Conservation (phyloP, 2,113 vertebrate species). For the Orthonyx spaldingii region DNA sequence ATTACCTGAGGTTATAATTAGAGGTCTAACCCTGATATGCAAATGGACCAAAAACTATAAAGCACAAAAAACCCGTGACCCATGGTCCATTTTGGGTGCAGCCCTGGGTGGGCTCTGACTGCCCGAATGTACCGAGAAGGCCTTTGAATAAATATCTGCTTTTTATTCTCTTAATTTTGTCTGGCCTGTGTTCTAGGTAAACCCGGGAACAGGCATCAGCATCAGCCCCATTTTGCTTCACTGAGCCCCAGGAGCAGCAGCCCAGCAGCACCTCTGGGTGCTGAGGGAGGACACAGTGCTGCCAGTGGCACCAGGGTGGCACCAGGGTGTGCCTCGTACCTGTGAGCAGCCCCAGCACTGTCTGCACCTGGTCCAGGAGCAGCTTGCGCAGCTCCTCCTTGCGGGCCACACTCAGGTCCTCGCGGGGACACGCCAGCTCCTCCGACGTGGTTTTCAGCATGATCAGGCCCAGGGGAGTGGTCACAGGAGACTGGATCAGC, state of each 20-base stretch:
- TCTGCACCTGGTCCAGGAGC: conserved; percentile 93
- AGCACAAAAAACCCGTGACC: too few species aligned
- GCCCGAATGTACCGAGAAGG: too few species aligned
- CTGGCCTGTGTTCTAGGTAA: too few species aligned
- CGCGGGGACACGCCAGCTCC: conserved; percentile 93
- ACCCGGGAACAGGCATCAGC: too few species aligned
- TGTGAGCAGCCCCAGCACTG: conserved; percentile 90
- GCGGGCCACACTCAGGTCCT: conserved; percentile 91
- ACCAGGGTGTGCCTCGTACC: conserved; percentile 59
- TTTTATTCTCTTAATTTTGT: too few species aligned
- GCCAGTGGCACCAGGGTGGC: background rate
- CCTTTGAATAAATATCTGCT: too few species aligned
- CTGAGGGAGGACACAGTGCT: background rate
- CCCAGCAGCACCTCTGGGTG: background rate
- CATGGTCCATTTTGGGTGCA: too few species aligned
- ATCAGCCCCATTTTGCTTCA: accelerated
- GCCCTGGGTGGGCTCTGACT: too few species aligned
- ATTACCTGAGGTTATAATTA: too few species aligned
- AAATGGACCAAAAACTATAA: too few species aligned
- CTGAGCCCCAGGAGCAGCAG: background rate
- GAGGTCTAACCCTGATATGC: too few species aligned
- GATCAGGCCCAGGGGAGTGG: conserved; percentile 89
- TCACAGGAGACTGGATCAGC: conserved; percentile 91
- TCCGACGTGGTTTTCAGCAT: conserved; percentile 97
- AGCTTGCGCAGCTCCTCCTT: conserved; percentile 96